Percentiles rank a stretch among this genome's conserved stretches.
phyloP scores from a whole-genome alignment of 2,888 invertebrate genomes.

The Cybosia mesomella region DNA sequence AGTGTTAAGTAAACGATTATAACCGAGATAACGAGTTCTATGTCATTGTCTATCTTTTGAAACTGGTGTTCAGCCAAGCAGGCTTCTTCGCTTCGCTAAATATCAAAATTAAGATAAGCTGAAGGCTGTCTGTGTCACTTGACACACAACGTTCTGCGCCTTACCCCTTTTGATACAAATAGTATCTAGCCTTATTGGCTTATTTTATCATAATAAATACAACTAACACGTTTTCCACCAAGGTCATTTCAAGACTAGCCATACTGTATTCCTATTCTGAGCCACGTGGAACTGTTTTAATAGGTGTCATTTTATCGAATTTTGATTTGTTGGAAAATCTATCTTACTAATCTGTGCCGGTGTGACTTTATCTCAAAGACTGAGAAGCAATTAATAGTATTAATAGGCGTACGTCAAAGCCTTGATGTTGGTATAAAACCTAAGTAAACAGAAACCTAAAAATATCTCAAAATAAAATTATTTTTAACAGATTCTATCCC shows the following conservation, averaged over 20 bases:
- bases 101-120: background rate
- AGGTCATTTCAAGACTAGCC: background rate
- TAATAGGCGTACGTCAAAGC: too few species aligned
- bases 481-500: too few species aligned
- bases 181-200: background rate
- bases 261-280: background rate
- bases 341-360: too few species aligned
- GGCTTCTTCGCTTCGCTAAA: background rate
- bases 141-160: background rate
- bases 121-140: background rate
- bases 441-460: background rate
- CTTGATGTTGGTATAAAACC: too few species aligned
- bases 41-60: background rate
- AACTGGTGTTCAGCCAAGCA: background rate
- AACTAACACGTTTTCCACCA: constrained; percentile 8
- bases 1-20: too few species aligned
- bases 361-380: too few species aligned
- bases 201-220: background rate
- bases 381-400: too few species aligned
- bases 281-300: too few species aligned
- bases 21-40: too few species aligned
- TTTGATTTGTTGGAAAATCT: background rate
- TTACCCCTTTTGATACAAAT: background rate
- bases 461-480: too few species aligned
- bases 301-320: background rate